Conservation (phyloP, 2,888 invertebrate genomes). For the Eupelmus urozonus region DNA sequence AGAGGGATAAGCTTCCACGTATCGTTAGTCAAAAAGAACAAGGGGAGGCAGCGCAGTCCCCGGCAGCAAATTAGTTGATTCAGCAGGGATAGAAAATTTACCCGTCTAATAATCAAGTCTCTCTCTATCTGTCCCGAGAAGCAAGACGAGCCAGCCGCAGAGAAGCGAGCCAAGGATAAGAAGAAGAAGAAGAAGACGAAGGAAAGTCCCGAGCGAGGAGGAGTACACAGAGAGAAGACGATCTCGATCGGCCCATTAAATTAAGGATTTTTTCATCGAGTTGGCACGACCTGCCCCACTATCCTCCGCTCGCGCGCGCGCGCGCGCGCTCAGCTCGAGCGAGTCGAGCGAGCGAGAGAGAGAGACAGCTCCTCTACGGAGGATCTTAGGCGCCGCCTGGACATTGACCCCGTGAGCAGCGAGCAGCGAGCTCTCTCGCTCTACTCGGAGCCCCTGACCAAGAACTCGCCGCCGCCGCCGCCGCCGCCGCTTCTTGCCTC, state of each 20-base stretch:
- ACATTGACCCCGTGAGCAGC: constrained; percentile 71
- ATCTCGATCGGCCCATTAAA: constrained; percentile 63
- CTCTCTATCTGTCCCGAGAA: not conserved
- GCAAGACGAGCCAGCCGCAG: not conserved
- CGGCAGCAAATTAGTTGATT: constrained; percentile 55
- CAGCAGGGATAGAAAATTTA: constrained; percentile 50
- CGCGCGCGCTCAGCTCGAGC: constrained; percentile 47
- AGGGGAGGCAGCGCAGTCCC: not conserved
- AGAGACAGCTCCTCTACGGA: constrained; percentile 52
- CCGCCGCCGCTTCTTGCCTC: constrained; percentile 39
- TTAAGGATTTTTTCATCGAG: constrained; percentile 60
- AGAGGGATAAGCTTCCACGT: too few species aligned
- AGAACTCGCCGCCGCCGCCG: constrained; percentile 30
- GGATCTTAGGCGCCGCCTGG: constrained; percentile 77
- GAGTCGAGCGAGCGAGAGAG: constrained; percentile 10
- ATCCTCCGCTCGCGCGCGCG: constrained; percentile 53
- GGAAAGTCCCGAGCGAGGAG: not conserved
- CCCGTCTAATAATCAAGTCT: constrained; percentile 18
- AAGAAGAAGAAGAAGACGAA: not conserved
- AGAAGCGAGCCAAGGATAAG: not conserved
- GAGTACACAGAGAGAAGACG: constrained; percentile 9
- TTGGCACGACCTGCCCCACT: constrained; percentile 75
- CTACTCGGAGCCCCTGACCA: constrained; percentile 49
- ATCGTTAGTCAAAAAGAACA: too few species aligned
- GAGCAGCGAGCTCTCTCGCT: constrained; percentile 10